These are phyloP conservation scores for Anarrhichthys ocellatus DNA, from an alignment of 2,113 vertebrate species.

Conservation along the genomic window DNA sequence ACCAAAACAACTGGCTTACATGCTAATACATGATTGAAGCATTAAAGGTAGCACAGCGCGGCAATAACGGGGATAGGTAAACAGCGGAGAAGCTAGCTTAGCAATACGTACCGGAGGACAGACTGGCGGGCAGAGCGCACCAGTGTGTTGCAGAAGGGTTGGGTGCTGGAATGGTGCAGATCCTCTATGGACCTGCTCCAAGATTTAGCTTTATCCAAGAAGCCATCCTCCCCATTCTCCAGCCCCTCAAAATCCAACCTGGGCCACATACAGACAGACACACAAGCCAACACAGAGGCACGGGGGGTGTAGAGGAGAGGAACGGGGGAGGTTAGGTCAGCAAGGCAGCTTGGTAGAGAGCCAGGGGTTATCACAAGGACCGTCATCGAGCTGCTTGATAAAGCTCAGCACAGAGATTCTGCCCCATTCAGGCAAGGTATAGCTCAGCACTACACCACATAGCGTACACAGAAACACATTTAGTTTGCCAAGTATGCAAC, in stretches of 20 bases:
- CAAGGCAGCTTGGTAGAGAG: constrained; percentile 70
- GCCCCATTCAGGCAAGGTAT: constrained; percentile 42
- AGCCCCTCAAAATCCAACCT: constrained; percentile 97
- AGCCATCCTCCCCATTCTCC: constrained; percentile 92
- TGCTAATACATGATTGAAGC: constrained; percentile 53
- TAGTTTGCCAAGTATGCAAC: constrained; percentile 58
- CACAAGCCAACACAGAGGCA: constrained; percentile 68
- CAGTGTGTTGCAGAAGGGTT: constrained; percentile 93
- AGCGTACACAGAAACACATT: constrained; percentile 57
- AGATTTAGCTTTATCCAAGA: constrained; percentile 91
- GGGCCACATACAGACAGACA: constrained; percentile 74
- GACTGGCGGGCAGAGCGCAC: constrained; percentile 95
- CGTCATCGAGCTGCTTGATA: constrained; percentile 67
- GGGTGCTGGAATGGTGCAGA: constrained; percentile 90
- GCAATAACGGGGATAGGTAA: constrained; percentile 41
- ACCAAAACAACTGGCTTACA: constrained; percentile 33
- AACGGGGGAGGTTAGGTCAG: constrained; percentile 66
- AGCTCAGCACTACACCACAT: constrained; percentile 44
- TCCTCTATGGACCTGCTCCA: constrained; percentile 99
- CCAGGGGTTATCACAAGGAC: constrained; percentile 73
- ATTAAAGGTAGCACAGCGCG: constrained; percentile 63
- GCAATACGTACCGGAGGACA: constrained; percentile 93
- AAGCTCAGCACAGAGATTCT: constrained; percentile 72
- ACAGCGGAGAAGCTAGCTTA: constrained; percentile 57
- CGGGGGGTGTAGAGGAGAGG: constrained; percentile 49